phyloP scores from a whole-genome alignment of 2,888 invertebrate genomes.

The Sepiola atlantica region DNA sequence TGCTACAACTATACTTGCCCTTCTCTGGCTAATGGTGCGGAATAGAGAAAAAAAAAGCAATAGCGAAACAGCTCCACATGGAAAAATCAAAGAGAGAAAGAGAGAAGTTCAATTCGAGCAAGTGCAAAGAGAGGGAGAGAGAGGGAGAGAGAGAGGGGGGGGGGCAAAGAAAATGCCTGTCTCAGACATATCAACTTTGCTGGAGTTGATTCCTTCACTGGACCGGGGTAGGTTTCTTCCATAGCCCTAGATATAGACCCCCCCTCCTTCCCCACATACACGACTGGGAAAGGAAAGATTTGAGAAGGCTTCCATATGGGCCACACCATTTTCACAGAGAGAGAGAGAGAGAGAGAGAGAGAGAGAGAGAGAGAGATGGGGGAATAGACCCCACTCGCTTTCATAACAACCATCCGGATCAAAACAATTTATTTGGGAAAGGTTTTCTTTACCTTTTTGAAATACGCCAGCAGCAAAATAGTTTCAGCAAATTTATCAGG shows the following conservation, averaged over 20 bases:
- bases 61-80: slow-evolving; percentile 38
- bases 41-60: neutral
- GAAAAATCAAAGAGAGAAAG: neutral
- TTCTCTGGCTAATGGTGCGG: slow-evolving; percentile 15
- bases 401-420: neutral
- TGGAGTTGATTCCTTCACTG: neutral
- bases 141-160: neutral
- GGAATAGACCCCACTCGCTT: neutral
- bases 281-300: neutral
- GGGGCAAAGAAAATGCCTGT: neutral
- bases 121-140: neutral
- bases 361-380: slow-evolving; percentile 13
- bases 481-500: neutral
- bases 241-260: neutral
- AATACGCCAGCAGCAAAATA: neutral
- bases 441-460: neutral
- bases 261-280: neutral
- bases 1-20: slow-evolving; percentile 24
- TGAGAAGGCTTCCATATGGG: slow-evolving; percentile 35
- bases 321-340: slow-evolving; percentile 24
- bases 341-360: slow-evolving; percentile 38
- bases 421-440: neutral
- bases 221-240: neutral
- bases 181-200: neutral
- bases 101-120: neutral